Conservation (phyloP, 2,888 invertebrate species). For the Timandra comae region DNA sequence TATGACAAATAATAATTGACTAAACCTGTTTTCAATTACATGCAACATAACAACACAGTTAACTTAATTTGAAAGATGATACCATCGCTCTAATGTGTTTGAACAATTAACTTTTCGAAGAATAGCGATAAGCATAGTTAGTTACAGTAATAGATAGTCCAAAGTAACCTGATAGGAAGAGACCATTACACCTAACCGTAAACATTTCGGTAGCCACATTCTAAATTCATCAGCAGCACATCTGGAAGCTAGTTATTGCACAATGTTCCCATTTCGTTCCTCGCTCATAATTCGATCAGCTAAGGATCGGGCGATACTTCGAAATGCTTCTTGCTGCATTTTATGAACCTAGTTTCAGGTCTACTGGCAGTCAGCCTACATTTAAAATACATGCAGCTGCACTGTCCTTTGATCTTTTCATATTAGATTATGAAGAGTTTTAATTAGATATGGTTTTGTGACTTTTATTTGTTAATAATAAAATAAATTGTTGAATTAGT, state of each 20-base stretch:
- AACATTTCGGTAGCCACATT: slow-evolving; percentile 30
- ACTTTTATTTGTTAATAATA: too few relatives aligned
- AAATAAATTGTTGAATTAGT: too few relatives aligned
- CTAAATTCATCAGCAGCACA: slow-evolving; percentile 30
- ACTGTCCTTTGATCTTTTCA: too few relatives aligned
- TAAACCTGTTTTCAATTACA: too few relatives aligned
- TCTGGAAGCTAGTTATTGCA: slow-evolving; percentile 32
- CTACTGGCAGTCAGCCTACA: not conserved
- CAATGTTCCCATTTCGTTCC: slow-evolving; percentile 24
- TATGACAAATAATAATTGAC: too few relatives aligned
- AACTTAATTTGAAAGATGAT: too few relatives aligned
- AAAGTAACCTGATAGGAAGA: slow-evolving; percentile 27
- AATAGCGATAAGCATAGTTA: not conserved
- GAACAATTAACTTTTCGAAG: slow-evolving; percentile 1
- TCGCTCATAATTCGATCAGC: slow-evolving; percentile 32
- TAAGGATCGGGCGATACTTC: slow-evolving; percentile 22
- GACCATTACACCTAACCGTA: slow-evolving; percentile 26
- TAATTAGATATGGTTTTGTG: too few relatives aligned
- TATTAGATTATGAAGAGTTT: too few relatives aligned
- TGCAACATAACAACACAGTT: too few relatives aligned
- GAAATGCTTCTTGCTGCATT: slow-evolving; percentile 13
- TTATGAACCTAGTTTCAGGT: not conserved
- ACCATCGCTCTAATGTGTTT: not conserved
- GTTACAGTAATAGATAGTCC: slow-evolving; percentile 9
- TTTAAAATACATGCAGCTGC: too few relatives aligned